Percentiles rank a stretch among this genome's conserved stretches.
These are phyloP conservation scores for Congeria kusceri DNA, from an alignment of 2,888 invertebrate species.

Conservation along the genomic window DNA sequence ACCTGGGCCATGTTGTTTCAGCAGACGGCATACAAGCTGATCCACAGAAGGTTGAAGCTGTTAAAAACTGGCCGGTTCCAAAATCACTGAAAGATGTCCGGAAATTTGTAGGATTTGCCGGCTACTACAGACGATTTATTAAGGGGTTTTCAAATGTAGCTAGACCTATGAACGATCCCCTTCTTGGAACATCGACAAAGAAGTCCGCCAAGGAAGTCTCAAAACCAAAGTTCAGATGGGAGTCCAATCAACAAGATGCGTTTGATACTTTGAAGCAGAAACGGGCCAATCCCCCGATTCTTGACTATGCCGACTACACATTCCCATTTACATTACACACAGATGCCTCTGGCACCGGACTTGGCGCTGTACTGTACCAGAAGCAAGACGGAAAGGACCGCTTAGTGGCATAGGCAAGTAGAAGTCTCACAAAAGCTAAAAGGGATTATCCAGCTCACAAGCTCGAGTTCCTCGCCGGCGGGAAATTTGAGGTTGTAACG, in stretches of 20 bases:
- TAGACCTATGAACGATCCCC: constrained; percentile 15
- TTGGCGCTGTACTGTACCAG: too few species aligned
- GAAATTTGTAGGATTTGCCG: constrained; percentile 25
- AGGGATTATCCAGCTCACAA: too few species aligned
- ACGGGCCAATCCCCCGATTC: too few species aligned
- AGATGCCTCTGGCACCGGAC: too few species aligned
- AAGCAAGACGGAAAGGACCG: too few species aligned
- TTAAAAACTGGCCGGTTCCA: constrained; percentile 33
- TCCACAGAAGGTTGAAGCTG: constrained; percentile 22
- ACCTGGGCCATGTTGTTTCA: constrained; percentile 35
- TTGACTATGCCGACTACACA: too few species aligned
- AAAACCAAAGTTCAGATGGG: constrained; percentile 3
- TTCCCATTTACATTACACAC: too few species aligned
- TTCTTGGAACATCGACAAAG: constrained; percentile 12
- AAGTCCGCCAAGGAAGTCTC: neutral
- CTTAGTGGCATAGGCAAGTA: too few species aligned
- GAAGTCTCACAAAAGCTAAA: too few species aligned
- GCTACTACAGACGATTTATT: constrained; percentile 26
- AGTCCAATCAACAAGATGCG: neutral
- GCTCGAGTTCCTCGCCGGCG: too few species aligned
- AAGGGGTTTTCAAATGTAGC: constrained; percentile 12
- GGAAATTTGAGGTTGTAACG: too few species aligned
- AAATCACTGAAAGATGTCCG: constrained; percentile 30
- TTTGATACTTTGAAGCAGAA: too few species aligned
- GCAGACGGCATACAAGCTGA: constrained; percentile 19